Evolutionary conservation across 2,888 invertebrate genomes (phyloP).

Genomic region (Lithophane ornitopus): DNA sequence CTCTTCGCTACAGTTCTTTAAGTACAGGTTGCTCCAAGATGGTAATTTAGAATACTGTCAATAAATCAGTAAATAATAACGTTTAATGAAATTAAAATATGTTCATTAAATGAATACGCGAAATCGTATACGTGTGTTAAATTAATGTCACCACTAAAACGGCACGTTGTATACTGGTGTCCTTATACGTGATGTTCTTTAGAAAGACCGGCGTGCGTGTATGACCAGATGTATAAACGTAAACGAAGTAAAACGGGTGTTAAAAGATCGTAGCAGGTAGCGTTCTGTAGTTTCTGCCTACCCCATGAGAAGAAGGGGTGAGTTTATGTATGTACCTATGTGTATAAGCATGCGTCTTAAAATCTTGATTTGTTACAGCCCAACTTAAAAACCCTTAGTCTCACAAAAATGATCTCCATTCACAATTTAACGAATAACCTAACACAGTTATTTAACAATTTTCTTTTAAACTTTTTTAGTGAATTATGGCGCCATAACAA

Average conservation of each 20-base stretch:
- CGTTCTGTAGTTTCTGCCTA: neutral
- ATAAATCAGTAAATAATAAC: too few relatives aligned
- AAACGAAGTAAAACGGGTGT: neutral
- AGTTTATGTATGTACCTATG: neutral
- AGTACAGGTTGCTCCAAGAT: too few relatives aligned
- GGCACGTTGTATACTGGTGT: too few relatives aligned
- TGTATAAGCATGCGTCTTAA: neutral
- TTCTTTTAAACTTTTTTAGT: conserved; percentile 64
- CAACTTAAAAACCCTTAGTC: neutral
- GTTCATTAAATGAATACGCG: too few relatives aligned
- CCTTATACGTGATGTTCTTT: neutral
- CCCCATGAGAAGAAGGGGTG: neutral
- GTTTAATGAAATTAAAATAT: too few relatives aligned
- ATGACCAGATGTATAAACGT: neutral
- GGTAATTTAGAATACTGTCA: too few relatives aligned
- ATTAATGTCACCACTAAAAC: too few relatives aligned
- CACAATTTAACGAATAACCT: conserved; percentile 43
- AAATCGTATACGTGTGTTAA: too few relatives aligned
- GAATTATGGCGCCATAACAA: conserved; percentile 62
- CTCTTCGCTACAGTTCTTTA: too few relatives aligned
- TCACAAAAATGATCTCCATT: conserved; percentile 12
- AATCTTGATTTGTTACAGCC: neutral
- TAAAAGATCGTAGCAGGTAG: neutral
- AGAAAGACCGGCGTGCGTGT: neutral
- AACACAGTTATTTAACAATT: conserved; percentile 61